Evolutionary conservation across 2,113 vertebrate genomes (phyloP), one percentile per base, ranked within the genome.

Genomic region (Pristiophorus japonicus): DNA sequence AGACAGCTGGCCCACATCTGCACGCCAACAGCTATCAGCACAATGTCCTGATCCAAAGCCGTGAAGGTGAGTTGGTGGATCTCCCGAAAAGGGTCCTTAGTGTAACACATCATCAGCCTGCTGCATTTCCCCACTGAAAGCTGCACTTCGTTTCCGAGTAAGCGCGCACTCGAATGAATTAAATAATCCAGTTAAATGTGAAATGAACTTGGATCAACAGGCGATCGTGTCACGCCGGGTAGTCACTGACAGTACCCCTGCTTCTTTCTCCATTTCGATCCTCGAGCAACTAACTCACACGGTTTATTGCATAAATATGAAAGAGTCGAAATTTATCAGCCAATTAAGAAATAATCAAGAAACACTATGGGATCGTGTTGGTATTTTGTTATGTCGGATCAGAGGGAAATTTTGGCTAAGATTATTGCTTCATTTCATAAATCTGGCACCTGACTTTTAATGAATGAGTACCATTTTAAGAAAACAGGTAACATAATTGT

Each of bases 1-100:
- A 96, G 98, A 93, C 98, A 98, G 62, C 90, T 96, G 78, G 97
- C 38, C 0, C 93, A 94, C 65, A 70, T 94, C 93, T 94, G 93
- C 93, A 73, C 93, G 65, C 65, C 65, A 0, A 70, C 65, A 47
- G 65, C 93, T 16, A 94, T 94, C 93, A 94, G 93, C 27, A 70
- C 93, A 38, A 47, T 96, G 96, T 96, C 96, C 96, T 96, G 95
- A 95, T 92, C 88, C 88, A 42, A 91, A 62, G 55, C 62, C 84
- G 18, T 27, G 4, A 34, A 34, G 87, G 87, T 91, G 87, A 91
- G 87, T 91, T 42, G 34, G 3, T n/a, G 11, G 45, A 12, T 55
- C 45, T 27, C 24, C 38, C 18, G 75, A 42, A 42, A 18, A 27
- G 12, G 22, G 10, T 12, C 75, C 75, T 38, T 38, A 16, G 12